Evolutionary conservation across 1,140 invertebrate species (phyloP).

Genomic region (Drosophila saltans): DNA sequence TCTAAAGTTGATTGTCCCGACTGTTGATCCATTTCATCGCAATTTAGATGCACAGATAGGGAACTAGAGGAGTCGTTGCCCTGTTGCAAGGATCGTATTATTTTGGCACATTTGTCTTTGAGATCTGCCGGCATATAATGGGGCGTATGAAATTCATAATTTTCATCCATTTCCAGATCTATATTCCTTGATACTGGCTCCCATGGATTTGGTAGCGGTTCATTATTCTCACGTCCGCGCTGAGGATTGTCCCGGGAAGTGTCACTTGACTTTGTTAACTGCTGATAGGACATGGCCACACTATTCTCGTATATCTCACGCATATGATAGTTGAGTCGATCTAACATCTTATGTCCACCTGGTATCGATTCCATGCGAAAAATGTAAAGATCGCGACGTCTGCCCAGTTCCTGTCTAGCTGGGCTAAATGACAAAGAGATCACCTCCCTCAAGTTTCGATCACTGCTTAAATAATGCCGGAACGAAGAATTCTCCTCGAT

Average conservation of each 20-base stretch:
- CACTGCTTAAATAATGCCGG: conserved; percentile 52
- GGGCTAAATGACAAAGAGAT: conserved; percentile 35
- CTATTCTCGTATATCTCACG: conserved; percentile 47
- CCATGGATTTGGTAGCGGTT: conserved; percentile 67
- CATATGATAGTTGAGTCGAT: conserved; percentile 23
- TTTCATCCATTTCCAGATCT: not conserved
- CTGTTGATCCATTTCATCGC: too few relatives aligned
- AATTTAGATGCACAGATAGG: too few relatives aligned
- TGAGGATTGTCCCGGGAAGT: conserved; percentile 35
- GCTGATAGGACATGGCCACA: conserved; percentile 46
- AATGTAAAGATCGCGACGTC: conserved; percentile 48
- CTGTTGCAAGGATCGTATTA: conserved; percentile 17
- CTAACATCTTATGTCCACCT: conserved; percentile 33
- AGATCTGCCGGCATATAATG: conserved; percentile 5
- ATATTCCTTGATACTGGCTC: not conserved
- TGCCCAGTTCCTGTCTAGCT: conserved; percentile 51
- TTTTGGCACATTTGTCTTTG: conserved; percentile 5
- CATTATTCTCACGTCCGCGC: conserved; percentile 51
- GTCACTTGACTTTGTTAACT: not conserved
- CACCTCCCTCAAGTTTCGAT: conserved; percentile 55
- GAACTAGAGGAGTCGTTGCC: not conserved
- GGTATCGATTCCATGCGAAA: conserved; percentile 55
- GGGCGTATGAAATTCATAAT: not conserved
- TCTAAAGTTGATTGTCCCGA: not conserved
- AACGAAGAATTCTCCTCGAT: conserved; percentile 41